phyloP scores from a whole-genome alignment of 2,113 vertebrate species.

The Hippocampus guttulatus region DNA sequence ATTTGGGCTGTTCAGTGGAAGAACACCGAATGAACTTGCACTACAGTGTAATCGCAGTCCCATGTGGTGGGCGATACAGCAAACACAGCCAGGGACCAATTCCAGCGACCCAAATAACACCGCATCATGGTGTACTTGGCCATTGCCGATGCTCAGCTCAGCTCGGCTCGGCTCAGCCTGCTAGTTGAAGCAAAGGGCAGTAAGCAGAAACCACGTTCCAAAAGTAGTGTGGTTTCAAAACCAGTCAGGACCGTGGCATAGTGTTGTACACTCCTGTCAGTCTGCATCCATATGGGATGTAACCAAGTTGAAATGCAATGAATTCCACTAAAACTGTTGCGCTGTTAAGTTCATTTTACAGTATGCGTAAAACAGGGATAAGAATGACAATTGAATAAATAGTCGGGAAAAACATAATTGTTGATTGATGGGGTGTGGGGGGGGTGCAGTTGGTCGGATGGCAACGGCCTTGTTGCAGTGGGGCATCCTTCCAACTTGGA shows the following conservation, averaged over 20 bases:
- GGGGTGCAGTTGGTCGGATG: no score
- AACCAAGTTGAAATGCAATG: not conserved
- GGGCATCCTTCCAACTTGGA: no score
- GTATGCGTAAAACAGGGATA: no score
- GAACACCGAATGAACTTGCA: constrained; percentile 42
- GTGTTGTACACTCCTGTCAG: no score
- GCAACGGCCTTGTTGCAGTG: no score
- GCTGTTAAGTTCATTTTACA: no score
- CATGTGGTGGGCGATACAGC: constrained; percentile 33
- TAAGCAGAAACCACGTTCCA: not conserved
- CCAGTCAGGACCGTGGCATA: not conserved
- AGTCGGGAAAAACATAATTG: no score
- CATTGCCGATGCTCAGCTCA: not conserved
- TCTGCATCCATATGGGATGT: not conserved
- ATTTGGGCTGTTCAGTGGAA: constrained; percentile 27
- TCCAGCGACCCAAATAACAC: constrained; percentile 37
- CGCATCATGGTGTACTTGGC: not conserved
- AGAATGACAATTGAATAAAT: no score
- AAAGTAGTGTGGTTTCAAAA: not conserved
- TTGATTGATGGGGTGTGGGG: no score
- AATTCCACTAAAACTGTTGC: not conserved
- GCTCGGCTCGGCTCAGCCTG: not conserved
- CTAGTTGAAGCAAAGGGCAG: not conserved
- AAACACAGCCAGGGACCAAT: constrained; percentile 46
- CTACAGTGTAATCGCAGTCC: constrained; percentile 57